phyloP scores from a whole-genome alignment of 2,797 vertebrate species.

The Nothura maculosa region DNA sequence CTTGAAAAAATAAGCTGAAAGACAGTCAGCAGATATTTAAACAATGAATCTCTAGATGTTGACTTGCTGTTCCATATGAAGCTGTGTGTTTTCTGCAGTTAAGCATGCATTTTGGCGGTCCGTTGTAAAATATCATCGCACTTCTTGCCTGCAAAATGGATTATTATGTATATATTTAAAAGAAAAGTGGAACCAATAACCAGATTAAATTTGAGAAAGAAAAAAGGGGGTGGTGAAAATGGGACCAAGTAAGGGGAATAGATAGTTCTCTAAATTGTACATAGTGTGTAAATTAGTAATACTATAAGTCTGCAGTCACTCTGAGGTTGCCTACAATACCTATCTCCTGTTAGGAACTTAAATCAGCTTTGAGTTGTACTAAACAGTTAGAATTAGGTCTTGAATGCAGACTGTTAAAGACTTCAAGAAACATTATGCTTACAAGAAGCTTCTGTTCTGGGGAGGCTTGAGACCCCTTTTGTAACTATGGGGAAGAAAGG shows the following conservation, averaged over 20 bases:
- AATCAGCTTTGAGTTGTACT: slow-evolving; percentile 82
- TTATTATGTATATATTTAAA: slow-evolving; percentile 82
- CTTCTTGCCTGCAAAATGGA: slow-evolving; percentile 82
- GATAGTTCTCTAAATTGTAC: slow-evolving; percentile 82
- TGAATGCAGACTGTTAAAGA: slow-evolving; percentile 83
- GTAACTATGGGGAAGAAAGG: slow-evolving; percentile 82
- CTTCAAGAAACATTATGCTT: slow-evolving; percentile 76
- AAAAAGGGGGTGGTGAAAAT: slow-evolving; percentile 45
- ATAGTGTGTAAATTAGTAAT: slow-evolving; percentile 87
- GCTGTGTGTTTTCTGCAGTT: slow-evolving; percentile 83
- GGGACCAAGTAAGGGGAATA: slow-evolving; percentile 70
- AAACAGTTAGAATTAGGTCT: slow-evolving; percentile 84
- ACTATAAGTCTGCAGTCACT: slow-evolving; percentile 81
- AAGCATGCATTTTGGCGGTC: slow-evolving; percentile 85
- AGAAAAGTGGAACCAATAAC: slow-evolving; percentile 69
- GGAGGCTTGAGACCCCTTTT: slow-evolving; percentile 83
- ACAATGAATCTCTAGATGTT: slow-evolving; percentile 80
- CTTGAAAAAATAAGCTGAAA: slow-evolving; percentile 88
- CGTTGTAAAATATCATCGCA: slow-evolving; percentile 83
- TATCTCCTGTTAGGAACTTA: slow-evolving; percentile 82
- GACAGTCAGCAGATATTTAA: slow-evolving; percentile 85
- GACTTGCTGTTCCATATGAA: slow-evolving; percentile 80
- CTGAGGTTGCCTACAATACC: slow-evolving; percentile 74
- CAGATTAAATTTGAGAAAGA: slow-evolving; percentile 70
- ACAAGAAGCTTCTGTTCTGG: slow-evolving; percentile 83